Conservation (phyloP, 2,797 vertebrate genomes). For the Pseudomugil tenellus region DNA sequence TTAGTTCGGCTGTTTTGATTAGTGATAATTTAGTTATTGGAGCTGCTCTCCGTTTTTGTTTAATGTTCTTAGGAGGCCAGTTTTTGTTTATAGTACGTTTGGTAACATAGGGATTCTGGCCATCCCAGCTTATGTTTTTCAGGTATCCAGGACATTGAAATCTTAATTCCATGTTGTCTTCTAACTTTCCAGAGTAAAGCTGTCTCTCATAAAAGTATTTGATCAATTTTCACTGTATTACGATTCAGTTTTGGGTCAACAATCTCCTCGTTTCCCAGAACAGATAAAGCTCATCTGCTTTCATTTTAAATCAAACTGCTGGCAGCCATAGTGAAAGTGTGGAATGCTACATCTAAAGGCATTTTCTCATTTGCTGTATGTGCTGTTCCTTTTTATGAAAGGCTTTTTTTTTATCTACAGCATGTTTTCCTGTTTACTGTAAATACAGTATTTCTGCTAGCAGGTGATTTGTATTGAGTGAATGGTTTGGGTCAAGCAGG, state of each 20-base stretch:
- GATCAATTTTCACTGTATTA: slow-evolving; percentile 29
- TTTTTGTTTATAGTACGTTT: no score
- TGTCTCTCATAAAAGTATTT: slow-evolving; percentile 43
- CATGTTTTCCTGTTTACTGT: slow-evolving; percentile 29
- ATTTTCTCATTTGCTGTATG: slow-evolving; percentile 7
- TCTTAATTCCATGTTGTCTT: neutral
- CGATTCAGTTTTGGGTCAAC: slow-evolving; percentile 34
- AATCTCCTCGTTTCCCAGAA: slow-evolving; percentile 21
- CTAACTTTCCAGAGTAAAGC: slow-evolving; percentile 35
- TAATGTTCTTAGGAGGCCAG: no score
- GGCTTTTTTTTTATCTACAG: slow-evolving; percentile 3
- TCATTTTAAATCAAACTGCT: slow-evolving; percentile 14
- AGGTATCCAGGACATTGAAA: no score
- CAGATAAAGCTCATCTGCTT: slow-evolving; percentile 9
- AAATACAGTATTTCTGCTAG: slow-evolving; percentile 51
- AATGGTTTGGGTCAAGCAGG: slow-evolving; percentile 62
- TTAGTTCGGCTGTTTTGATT: no score
- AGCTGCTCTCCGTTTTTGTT: no score
- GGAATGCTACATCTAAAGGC: slow-evolving; percentile 14
- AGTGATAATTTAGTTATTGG: no score
- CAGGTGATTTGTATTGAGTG: slow-evolving; percentile 61
- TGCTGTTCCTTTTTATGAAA: slow-evolving; percentile 13
- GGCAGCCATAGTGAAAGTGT: neutral
- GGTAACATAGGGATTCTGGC: no score
- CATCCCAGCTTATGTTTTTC: no score